phyloP scores from a whole-genome alignment of 2,797 vertebrate genomes.

The Dallia pectoralis region DNA sequence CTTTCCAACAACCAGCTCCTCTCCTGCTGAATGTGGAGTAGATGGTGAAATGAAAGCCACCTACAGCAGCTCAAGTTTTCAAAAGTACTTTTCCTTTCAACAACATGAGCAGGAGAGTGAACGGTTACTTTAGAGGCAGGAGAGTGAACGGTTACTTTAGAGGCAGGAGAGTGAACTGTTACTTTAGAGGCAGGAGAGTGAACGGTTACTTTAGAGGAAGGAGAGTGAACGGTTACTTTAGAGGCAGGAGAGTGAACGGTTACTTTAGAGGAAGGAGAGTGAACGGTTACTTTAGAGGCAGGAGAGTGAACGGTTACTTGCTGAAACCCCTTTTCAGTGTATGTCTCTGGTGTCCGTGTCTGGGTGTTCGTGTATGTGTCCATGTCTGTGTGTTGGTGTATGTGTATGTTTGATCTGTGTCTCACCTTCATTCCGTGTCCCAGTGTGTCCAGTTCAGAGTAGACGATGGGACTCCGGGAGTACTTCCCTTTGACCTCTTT shows the following conservation, averaged over 20 bases:
- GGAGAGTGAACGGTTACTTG: too few species aligned
- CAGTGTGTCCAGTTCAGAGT: constrained; percentile 76
- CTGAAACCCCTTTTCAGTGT: neutral
- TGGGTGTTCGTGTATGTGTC: constrained; percentile 10
- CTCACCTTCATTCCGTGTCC: constrained; percentile 88
- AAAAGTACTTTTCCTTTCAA: neutral
- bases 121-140: too few species aligned
- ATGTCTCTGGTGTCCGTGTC: too few species aligned
- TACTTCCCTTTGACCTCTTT: constrained; percentile 70
- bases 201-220: too few species aligned
- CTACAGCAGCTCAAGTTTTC: neutral
- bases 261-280: neutral
- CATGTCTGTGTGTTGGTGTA: neutral
- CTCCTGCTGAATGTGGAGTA: neutral
- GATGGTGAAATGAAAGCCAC: neutral
- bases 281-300: neutral
- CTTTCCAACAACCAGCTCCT: neutral
- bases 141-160: too few species aligned
- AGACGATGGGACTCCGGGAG: constrained; percentile 81
- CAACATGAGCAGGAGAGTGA: too few species aligned
- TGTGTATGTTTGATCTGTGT: neutral
- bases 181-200: too few species aligned
- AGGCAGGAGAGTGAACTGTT: too few species aligned
- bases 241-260: neutral
- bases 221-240: too few species aligned